Conservation (phyloP, 1,140 invertebrate genomes). For the Apis mellifera region Amel_HAv3.1 CM009935.2:8083001-8083500, state of each 20-base stretch:
- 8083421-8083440: too few species aligned
- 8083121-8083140: background rate
- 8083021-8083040: slow-evolving; percentile 35
- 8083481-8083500: too few species aligned
- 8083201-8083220: slow-evolving; percentile 47
- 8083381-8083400: too few species aligned
- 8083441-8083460: too few species aligned
- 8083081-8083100: slow-evolving; percentile 70
- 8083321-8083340: background rate
- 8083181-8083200: slow-evolving; percentile 33
- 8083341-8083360: background rate
- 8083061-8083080: slow-evolving; percentile 75
- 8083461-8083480: too few species aligned
- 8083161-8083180: background rate
- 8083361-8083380: too few species aligned
- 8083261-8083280: slow-evolving; percentile 27
- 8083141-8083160: background rate
- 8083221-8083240: slow-evolving; percentile 62
- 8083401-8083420: too few species aligned
- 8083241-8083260: slow-evolving; percentile 53
- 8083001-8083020: slow-evolving; percentile 75
- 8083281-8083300: slow-evolving; percentile 37
- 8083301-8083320: too few species aligned
- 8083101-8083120: slow-evolving; percentile 1
- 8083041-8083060: slow-evolving; percentile 77